Evolutionary conservation across 2,113 vertebrate species (phyloP).

Genomic region (Leptobrachium ailaonicum): DNA sequence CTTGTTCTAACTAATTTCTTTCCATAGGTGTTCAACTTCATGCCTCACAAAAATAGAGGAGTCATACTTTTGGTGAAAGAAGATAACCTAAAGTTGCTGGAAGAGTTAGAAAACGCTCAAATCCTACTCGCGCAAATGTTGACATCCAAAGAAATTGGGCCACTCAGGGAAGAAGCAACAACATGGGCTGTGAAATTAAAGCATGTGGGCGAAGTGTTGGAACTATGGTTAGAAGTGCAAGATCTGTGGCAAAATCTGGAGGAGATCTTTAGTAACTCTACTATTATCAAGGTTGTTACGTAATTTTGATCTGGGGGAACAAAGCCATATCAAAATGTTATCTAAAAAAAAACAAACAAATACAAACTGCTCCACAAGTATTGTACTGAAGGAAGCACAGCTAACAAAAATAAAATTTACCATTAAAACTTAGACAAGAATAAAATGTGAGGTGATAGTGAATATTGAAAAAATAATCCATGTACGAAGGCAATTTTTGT

Average conservation of each 20-base stretch:
- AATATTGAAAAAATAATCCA: too few relatives aligned
- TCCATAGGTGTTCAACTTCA: slow-evolving; percentile 43
- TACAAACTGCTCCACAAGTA: too few relatives aligned
- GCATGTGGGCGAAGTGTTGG: slow-evolving; percentile 33
- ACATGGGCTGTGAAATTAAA: slow-evolving; percentile 47
- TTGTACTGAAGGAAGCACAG: too few relatives aligned
- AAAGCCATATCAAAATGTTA: too few relatives aligned
- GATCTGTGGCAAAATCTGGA: slow-evolving; percentile 47
- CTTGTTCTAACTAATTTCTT: background rate
- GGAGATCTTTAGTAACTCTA: slow-evolving; percentile 37
- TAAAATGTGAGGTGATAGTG: too few relatives aligned
- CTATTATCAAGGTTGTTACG: slow-evolving; percentile 19
- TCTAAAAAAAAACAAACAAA: too few relatives aligned
- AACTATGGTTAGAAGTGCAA: slow-evolving; percentile 47
- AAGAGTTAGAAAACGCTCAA: slow-evolving; percentile 43
- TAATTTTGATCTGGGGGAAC: too few relatives aligned
- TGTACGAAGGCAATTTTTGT: too few relatives aligned
- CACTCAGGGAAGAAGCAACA: slow-evolving; percentile 46
- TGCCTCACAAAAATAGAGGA: slow-evolving; percentile 37
- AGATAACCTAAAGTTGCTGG: slow-evolving; percentile 29
- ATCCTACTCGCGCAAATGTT: slow-evolving; percentile 45
- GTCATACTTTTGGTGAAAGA: slow-evolving; percentile 38
- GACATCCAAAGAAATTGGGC: slow-evolving; percentile 46
- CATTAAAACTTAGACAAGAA: too few relatives aligned
- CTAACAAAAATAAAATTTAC: too few relatives aligned